These are phyloP conservation scores for Phaedon cochleariae DNA, from an alignment of 2,888 invertebrate species.

Conservation along the genomic window DNA sequence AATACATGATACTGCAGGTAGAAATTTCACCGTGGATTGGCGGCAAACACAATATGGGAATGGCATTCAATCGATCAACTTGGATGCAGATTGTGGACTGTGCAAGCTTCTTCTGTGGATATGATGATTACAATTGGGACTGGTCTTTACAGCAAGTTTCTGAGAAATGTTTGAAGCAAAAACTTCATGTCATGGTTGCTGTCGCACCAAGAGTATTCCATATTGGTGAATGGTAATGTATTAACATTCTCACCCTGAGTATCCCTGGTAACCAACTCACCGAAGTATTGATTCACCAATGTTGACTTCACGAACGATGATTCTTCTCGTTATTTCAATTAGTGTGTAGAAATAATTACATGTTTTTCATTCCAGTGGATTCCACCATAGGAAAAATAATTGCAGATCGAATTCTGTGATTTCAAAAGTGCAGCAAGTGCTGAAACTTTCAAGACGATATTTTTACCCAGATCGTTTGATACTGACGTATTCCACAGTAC, in stretches of 20 bases:
- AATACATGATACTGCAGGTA: constrained; percentile 67
- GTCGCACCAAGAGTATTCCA: constrained; percentile 96
- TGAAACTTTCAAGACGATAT: constrained; percentile 75
- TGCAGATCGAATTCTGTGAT: constrained; percentile 87
- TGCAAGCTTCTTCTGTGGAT: constrained; percentile 88
- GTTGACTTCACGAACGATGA: too few relatives aligned
- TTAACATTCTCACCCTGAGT: too few relatives aligned
- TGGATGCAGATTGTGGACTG: constrained; percentile 87
- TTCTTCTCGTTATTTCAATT: too few relatives aligned
- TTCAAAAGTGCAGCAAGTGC: constrained; percentile 82
- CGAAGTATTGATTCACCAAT: too few relatives aligned
- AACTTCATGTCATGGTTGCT: constrained; percentile 87
- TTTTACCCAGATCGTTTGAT: constrained; percentile 77
- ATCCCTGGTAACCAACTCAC: too few relatives aligned
- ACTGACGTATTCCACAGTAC: constrained; percentile 71
- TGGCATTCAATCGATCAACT: constrained; percentile 89
- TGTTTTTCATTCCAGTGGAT: constrained; percentile 74
- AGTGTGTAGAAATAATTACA: neutral
- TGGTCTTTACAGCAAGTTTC: constrained; percentile 95
- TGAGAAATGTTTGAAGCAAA: constrained; percentile 79
- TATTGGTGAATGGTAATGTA: constrained; percentile 94
- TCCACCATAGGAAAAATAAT: constrained; percentile 93
- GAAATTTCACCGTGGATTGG: constrained; percentile 95
- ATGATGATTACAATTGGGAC: constrained; percentile 99
- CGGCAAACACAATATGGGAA: constrained; percentile 99